These are phyloP conservation scores for Tenthredo amoena DNA, from an alignment of 2,888 invertebrate species.

Conservation along the genomic window DNA sequence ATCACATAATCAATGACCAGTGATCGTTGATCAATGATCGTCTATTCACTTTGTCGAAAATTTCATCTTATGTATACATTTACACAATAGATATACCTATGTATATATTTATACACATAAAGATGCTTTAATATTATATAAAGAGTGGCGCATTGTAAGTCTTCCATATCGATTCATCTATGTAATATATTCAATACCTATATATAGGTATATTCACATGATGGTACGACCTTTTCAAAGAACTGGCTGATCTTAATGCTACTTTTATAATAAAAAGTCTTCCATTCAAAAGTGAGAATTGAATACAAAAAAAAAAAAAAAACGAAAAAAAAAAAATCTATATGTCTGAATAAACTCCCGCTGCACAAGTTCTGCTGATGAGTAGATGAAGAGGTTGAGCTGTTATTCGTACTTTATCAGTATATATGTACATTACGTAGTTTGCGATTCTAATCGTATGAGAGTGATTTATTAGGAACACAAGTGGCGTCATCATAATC, in stretches of 20 bases:
- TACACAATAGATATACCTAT: background rate
- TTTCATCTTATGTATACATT: background rate
- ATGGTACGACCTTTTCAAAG: background rate
- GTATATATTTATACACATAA: background rate
- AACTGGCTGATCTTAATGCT: background rate
- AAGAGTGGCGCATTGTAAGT: background rate
- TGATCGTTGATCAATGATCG: background rate
- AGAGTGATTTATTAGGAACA: background rate
- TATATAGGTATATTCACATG: background rate
- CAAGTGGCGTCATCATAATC: background rate
- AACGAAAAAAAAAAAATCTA: background rate
- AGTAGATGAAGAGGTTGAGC: background rate
- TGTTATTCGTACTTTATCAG: conserved; percentile 4
- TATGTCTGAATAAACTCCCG: background rate
- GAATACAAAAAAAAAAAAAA: background rate
- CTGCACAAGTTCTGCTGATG: background rate
- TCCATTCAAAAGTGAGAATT: background rate
- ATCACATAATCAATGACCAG: background rate
- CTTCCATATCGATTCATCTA: background rate
- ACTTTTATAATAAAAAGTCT: background rate
- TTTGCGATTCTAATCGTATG: background rate
- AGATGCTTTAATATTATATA: background rate
- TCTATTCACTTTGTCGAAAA: background rate
- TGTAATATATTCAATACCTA: background rate
- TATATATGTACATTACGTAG: background rate